Evolutionary conservation across 2,113 vertebrate genomes (phyloP).

Genomic region (Leptobrachium leishanense): DNA sequence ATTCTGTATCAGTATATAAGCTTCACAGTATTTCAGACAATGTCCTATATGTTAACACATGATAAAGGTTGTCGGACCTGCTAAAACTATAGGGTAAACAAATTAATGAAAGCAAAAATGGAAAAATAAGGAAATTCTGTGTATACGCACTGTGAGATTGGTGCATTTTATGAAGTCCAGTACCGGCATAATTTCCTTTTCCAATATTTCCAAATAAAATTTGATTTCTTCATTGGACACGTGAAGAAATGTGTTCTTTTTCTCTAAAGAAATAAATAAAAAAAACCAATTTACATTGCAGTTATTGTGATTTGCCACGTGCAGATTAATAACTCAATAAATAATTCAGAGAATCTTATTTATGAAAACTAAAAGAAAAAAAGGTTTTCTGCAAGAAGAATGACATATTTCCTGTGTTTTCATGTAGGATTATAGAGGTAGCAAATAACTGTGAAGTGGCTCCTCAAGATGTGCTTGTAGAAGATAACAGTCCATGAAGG

Average conservation of each 20-base stretch:
- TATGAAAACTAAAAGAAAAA: neutral
- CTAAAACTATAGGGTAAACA: too few species aligned
- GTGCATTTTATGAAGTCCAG: neutral
- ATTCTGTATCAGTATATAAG: too few species aligned
- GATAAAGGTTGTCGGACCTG: too few species aligned
- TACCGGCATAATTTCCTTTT: conserved; percentile 50
- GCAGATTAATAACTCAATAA: conserved; percentile 1
- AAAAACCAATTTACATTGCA: conserved; percentile 50
- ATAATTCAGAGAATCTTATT: conserved; percentile 7
- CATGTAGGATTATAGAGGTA: conserved; percentile 29
- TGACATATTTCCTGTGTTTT: conserved; percentile 28
- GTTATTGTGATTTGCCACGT: conserved; percentile 1
- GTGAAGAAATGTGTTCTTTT: conserved; percentile 56
- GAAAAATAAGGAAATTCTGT: neutral
- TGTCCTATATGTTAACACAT: too few species aligned
- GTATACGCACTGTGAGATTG: neutral
- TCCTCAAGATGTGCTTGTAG: conserved; percentile 31
- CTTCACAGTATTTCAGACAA: too few species aligned
- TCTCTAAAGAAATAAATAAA: conserved; percentile 62
- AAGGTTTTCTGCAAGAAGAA: conserved; percentile 16
- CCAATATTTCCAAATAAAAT: conserved; percentile 57
- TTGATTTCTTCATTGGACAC: conserved; percentile 54
- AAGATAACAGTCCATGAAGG: conserved; percentile 40
- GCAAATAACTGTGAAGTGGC: conserved; percentile 44
- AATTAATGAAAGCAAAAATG: too few species aligned